Evolutionary conservation across 2,797 vertebrate species (phyloP).

Genomic region (Poeciliopsis infans): DNA sequence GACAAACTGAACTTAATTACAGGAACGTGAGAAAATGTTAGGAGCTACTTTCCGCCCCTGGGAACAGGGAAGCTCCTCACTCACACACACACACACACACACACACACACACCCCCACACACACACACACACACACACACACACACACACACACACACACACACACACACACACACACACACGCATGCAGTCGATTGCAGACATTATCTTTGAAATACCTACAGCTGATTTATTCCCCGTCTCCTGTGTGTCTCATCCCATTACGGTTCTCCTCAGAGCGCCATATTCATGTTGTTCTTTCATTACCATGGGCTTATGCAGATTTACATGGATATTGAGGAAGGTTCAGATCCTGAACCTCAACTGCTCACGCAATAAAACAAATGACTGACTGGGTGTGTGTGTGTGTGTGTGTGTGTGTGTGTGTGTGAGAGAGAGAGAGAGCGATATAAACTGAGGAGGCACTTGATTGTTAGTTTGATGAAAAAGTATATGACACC

Average conservation of each 20-base stretch:
- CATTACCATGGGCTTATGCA: slow-evolving; percentile 65
- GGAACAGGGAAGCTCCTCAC: not conserved
- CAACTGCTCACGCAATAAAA: slow-evolving; percentile 41
- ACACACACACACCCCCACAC: accelerated
- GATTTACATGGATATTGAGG: slow-evolving; percentile 65
- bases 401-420: not conserved
- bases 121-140: not conserved
- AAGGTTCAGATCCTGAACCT: slow-evolving; percentile 52
- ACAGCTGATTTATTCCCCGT: slow-evolving; percentile 29
- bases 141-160: not conserved
- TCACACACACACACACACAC: not conserved
- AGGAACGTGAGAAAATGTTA: too few relatives aligned
- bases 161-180: too few relatives aligned
- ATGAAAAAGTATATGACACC: slow-evolving; percentile 56
- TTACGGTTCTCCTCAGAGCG: slow-evolving; percentile 41
- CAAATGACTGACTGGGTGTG: slow-evolving; percentile 12
- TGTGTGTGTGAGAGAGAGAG: too few relatives aligned
- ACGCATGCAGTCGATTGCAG: slow-evolving; percentile 8
- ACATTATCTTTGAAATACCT: slow-evolving; percentile 41
- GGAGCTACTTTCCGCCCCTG: too few relatives aligned
- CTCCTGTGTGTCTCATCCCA: slow-evolving; percentile 33
- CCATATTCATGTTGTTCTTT: slow-evolving; percentile 68
- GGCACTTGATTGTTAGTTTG: slow-evolving; percentile 43
- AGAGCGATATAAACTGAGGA: not conserved
- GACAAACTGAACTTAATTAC: too few relatives aligned